phyloP scores from a whole-genome alignment of 2,113 vertebrate species.

The Astur gentilis region DNA sequence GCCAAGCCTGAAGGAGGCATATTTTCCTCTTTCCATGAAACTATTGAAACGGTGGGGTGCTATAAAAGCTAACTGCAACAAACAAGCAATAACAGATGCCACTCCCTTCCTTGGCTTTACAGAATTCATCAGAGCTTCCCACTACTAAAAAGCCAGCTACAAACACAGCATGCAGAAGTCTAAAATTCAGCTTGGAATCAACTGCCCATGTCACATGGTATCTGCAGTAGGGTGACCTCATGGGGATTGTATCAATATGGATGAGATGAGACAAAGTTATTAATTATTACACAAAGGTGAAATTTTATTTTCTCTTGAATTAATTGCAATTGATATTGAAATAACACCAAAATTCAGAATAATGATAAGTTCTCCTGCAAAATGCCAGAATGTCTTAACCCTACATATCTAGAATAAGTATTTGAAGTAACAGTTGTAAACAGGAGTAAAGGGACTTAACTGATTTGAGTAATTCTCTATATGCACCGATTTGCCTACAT shows the following conservation, averaged over 20 bases:
- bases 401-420: neutral
- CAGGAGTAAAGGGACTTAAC: neutral
- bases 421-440: neutral
- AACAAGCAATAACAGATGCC: constrained; percentile 8
- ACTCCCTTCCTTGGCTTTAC: neutral
- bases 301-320: neutral
- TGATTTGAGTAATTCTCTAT: neutral
- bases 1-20: neutral
- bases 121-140: neutral
- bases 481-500: neutral
- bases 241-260: neutral
- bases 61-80: neutral
- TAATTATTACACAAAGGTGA: neutral
- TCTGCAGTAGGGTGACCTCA: neutral
- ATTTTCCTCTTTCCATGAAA: neutral
- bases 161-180: neutral
- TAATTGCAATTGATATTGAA: neutral
- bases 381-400: neutral
- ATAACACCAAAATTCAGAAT: neutral
- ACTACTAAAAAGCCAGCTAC: neutral
- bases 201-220: neutral
- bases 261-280: neutral
- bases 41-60: neutral
- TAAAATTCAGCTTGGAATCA: neutral
- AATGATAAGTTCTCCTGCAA: neutral